These are phyloP conservation scores for Maniola jurtina DNA, from an alignment of 1,140 invertebrate genomes.

Conservation along the genomic window DNA sequence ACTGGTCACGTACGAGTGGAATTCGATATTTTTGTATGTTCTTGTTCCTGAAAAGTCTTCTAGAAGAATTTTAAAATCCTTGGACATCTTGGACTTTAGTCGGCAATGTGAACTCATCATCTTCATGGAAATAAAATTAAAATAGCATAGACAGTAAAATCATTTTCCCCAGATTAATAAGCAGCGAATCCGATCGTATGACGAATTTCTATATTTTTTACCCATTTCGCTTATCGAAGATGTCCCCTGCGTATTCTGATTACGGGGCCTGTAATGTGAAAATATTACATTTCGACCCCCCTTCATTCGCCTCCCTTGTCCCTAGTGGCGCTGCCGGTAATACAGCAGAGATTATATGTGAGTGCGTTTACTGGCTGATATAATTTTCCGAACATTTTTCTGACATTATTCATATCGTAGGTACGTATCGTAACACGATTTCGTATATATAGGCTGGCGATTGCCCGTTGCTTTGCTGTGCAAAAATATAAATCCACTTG, in stretches of 20 bases:
- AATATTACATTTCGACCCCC: constrained; percentile 38
- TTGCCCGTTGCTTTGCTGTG: too few species aligned
- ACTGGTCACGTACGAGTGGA: too few species aligned
- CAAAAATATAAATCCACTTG: too few species aligned
- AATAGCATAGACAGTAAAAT: neutral
- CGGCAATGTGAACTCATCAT: too few species aligned
- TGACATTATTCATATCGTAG: neutral
- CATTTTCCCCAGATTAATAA: neutral
- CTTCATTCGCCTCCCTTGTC: constrained; percentile 9
- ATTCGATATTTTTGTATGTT: too few species aligned
- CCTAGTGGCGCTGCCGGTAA: constrained; percentile 18
- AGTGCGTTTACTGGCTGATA: constrained; percentile 5
- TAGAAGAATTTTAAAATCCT: too few species aligned
- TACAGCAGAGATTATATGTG: constrained; percentile 4
- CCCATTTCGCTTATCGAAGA: constrained; percentile 24
- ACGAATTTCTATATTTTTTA: constrained; percentile 24
- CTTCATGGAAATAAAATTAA: too few species aligned
- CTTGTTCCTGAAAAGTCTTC: too few species aligned
- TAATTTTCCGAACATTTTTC: neutral
- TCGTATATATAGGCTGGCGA: too few species aligned
- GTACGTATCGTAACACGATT: too few species aligned
- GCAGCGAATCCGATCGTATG: neutral
- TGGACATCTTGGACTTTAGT: too few species aligned
- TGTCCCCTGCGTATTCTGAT: constrained; percentile 33
- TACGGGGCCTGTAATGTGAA: constrained; percentile 35